phyloP scores from a whole-genome alignment of 2,888 invertebrate genomes.

The Cheilosia impressa region DNA sequence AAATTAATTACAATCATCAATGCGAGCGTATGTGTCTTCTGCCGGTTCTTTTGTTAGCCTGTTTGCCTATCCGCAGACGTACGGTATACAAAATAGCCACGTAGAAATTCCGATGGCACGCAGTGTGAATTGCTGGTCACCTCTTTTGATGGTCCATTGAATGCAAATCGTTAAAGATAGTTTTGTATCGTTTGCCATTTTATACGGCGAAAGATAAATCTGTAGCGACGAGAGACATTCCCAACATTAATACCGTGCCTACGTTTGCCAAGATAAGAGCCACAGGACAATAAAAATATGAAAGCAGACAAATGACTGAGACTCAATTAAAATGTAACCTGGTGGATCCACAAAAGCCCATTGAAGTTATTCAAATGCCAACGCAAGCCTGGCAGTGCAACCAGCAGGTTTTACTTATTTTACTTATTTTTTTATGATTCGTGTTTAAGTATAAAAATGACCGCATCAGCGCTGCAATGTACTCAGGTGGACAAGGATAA shows the following conservation, averaged over 20 bases:
- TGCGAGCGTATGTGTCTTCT: slow-evolving; percentile 4
- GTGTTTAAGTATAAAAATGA: slow-evolving; percentile 37
- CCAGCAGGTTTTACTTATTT: not conserved
- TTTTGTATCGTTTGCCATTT: slow-evolving; percentile 23
- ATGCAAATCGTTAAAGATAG: slow-evolving; percentile 55
- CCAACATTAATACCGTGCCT: slow-evolving; percentile 27
- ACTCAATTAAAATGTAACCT: slow-evolving; percentile 51
- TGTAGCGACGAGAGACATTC: slow-evolving; percentile 40
- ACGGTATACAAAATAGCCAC: not conserved
- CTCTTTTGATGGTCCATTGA: slow-evolving; percentile 54
- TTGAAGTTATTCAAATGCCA: slow-evolving; percentile 52
- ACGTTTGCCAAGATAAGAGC: not conserved
- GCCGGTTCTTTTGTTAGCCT: slow-evolving; percentile 34
- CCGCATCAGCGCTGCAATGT: slow-evolving; percentile 13
- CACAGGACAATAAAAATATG: slow-evolving; percentile 20
- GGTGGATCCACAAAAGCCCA: slow-evolving; percentile 24
- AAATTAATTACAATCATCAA: slow-evolving; percentile 68
- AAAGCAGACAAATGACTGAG: slow-evolving; percentile 40
- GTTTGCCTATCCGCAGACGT: slow-evolving; percentile 36
- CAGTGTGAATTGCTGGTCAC: slow-evolving; percentile 56
- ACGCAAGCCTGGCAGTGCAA: slow-evolving; percentile 48
- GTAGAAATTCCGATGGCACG: slow-evolving; percentile 31
- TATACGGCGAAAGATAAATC: slow-evolving; percentile 42
- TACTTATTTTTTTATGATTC: slow-evolving; percentile 8
- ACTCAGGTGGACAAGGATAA: slow-evolving; percentile 22